Base-by-base conservation (phyloP, 2,113 vertebrate genomes). In the Melanostigma gelatinosum region DNA sequence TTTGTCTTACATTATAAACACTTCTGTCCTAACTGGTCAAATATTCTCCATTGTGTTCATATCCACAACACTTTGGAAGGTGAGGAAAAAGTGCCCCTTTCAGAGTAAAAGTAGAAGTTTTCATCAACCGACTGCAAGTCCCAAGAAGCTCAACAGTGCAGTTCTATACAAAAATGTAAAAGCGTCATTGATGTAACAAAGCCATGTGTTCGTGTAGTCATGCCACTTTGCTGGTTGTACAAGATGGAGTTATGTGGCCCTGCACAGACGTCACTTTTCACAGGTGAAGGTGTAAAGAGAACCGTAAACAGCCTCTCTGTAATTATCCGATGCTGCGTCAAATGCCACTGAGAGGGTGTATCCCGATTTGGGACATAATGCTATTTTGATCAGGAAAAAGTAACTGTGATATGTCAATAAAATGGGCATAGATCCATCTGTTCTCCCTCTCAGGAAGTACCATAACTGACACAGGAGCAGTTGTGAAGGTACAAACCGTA, bases 1-100 rank as follows among this genome's bases (percentile, higher is more conserved):
- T 96, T 94, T 93, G 96, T 95, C 95, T 96, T 96, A 97, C 96
- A 98, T 95, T 97, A 96, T 97, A 96, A 96, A 97, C 95, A 96
- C 93, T 92, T 92, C 91, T 93, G 65, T 69, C 75, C 73, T 54
- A 68, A 85, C 74, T 83, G 78, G 77, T 94, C 95, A 92, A 91
- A 94, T 86, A 85, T 79, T 83, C 84, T 92, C 94, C 93, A 92
- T 91, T 87, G 95, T 96, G 90, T 93, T 93, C 57, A 44, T 88
- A 91, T 91, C 79, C 85, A 95, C 96, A 97, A 95, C 96, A 93
- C 93, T 92, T 86, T 20, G 82, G 95, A 95, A 92, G 92, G 22
- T 79, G 94, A 95, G 88, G 80, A 62, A 75, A 94, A 94, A 94
- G 93, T 93, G 94, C 93, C 91, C 77, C 77, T 81, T 76, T 90